A percentile compares a stretch with the other conserved stretches of the same genome.
Conservation (phyloP, 2,797 vertebrate genomes). For the Calcarius lapponicus region DNA sequence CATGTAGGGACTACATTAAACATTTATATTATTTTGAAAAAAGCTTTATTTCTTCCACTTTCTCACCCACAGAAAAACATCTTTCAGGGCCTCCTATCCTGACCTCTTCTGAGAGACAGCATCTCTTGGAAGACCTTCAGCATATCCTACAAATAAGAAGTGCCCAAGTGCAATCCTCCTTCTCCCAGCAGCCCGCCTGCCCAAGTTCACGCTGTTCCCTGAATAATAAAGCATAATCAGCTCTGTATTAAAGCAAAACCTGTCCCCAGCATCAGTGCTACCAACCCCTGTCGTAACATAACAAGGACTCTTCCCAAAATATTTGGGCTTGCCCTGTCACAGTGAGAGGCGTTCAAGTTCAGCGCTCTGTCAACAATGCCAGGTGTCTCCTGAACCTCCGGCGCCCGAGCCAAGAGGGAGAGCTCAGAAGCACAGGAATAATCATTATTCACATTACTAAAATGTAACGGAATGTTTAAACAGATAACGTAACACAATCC, state of each 20-base stretch:
- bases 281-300: conserved; percentile 51
- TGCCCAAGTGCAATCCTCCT: not conserved
- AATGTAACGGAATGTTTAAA: conserved; percentile 60
- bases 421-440: conserved; percentile 54
- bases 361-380: conserved; percentile 60
- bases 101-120: not conserved
- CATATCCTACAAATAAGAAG: not conserved
- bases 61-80: not conserved
- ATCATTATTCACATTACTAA: conserved; percentile 51
- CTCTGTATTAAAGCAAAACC: conserved; percentile 3
- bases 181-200: not conserved
- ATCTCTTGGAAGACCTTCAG: not conserved
- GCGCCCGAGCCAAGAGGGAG: conserved; percentile 47
- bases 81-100: not conserved
- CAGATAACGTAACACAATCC: conserved; percentile 62
- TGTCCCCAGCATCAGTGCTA: not conserved
- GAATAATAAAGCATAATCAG: conserved; percentile 23
- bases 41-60: not conserved
- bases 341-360: conserved; percentile 56
- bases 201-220: conserved; percentile 12
- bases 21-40: not conserved
- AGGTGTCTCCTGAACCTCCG: conserved; percentile 43
- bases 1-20: not conserved
- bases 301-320: conserved; percentile 60
- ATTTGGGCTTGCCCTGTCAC: conserved; percentile 55